phyloP scores from a whole-genome alignment of 2,113 vertebrate species.

The Oplegnathus fasciatus region DNA sequence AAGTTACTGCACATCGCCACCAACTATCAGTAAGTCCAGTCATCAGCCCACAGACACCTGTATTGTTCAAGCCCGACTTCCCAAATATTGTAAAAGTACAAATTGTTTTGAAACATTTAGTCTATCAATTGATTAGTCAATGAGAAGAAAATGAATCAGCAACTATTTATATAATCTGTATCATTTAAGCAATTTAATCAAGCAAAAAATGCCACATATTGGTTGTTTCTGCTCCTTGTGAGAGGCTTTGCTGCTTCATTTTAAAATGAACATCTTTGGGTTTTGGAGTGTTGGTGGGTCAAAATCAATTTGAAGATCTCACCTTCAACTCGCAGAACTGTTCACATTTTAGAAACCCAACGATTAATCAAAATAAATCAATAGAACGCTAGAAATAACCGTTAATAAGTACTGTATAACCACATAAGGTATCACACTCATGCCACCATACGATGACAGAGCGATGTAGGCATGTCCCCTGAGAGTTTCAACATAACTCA shows the following conservation, averaged over 20 bases:
- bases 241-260: background rate
- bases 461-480: background rate
- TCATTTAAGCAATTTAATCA: background rate
- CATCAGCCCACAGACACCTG: background rate
- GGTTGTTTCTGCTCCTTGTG: background rate
- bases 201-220: background rate
- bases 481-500: constrained; percentile 24
- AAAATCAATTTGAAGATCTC: background rate
- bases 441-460: background rate
- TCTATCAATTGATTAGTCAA: background rate
- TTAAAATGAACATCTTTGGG: background rate
- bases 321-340: background rate
- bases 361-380: background rate
- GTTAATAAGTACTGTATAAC: background rate
- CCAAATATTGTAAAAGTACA: background rate
- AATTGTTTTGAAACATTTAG: background rate
- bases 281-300: background rate
- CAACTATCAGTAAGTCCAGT: background rate
- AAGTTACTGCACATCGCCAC: background rate
- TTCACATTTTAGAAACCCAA: background rate
- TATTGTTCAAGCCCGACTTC: background rate
- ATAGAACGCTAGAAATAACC: background rate
- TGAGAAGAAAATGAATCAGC: background rate
- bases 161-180: background rate
- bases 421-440: background rate